These are phyloP conservation scores for Cabera pusaria DNA, from an alignment of 2,888 invertebrate genomes.

Conservation along the genomic window DNA sequence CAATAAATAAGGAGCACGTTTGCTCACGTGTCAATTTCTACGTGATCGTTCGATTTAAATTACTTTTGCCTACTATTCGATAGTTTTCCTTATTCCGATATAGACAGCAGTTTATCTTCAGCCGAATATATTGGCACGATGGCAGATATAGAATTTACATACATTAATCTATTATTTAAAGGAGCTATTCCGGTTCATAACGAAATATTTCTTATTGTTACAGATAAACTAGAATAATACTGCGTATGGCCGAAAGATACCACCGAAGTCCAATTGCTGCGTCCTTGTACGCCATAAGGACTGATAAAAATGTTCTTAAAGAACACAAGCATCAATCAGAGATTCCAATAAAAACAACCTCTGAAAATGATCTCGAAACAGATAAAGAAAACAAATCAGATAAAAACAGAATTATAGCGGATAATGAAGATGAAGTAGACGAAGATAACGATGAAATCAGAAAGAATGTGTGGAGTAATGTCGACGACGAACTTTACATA, in stretches of 20 bases:
- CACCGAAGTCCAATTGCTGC: slow-evolving; percentile 68
- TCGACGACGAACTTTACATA: slow-evolving; percentile 80
- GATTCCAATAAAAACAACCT: slow-evolving; percentile 23
- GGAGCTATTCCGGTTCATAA: too few species aligned
- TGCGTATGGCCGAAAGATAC: slow-evolving; percentile 78
- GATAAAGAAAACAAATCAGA: slow-evolving; percentile 27
- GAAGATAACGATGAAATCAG: slow-evolving; percentile 67
- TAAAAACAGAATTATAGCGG: slow-evolving; percentile 15
- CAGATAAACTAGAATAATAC: slow-evolving; percentile 69
- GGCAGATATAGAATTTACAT: too few species aligned
- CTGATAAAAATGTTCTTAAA: slow-evolving; percentile 38
- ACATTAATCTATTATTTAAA: too few species aligned
- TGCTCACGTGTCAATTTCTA: slow-evolving; percentile 10
- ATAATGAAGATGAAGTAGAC: slow-evolving; percentile 58
- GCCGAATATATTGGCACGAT: too few species aligned
- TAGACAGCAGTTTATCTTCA: too few species aligned
- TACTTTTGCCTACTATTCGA: slow-evolving; percentile 32
- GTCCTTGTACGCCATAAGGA: slow-evolving; percentile 75
- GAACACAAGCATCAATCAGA: slow-evolving; percentile 14
- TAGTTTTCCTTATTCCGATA: slow-evolving; percentile 20
- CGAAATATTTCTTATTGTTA: slow-evolving; percentile 53
- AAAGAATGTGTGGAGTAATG: slow-evolving; percentile 75
- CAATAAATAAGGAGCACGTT: slow-evolving; percentile 4
- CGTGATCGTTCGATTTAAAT: slow-evolving; percentile 23
- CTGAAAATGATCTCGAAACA: slow-evolving; percentile 42